phyloP scores from a whole-genome alignment of 2,888 invertebrate species.

The Nudaria mundana region DNA sequence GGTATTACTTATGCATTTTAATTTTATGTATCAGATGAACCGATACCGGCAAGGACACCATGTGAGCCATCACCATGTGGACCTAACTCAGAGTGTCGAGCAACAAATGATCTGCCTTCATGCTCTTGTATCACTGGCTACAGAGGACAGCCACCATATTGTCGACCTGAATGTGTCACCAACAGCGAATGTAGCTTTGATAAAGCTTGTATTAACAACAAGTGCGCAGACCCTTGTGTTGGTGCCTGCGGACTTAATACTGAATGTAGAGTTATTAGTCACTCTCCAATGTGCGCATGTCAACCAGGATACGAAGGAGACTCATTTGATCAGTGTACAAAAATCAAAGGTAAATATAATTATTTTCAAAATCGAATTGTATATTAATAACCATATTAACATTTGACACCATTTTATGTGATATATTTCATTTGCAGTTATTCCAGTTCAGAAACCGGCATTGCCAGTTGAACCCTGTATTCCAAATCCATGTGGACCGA shows the following conservation, averaged over 20 bases:
- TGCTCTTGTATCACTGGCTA: slow-evolving; percentile 88
- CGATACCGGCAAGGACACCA: slow-evolving; percentile 62
- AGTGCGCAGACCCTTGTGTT: slow-evolving; percentile 90
- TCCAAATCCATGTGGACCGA: slow-evolving; percentile 84
- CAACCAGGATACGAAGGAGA: slow-evolving; percentile 86
- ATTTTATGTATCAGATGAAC: slow-evolving; percentile 42
- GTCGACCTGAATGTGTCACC: slow-evolving; percentile 90
- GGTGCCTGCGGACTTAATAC: slow-evolving; percentile 90
- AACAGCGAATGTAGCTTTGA: slow-evolving; percentile 90
- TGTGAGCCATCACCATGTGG: slow-evolving; percentile 91
- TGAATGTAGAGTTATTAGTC: slow-evolving; percentile 89
- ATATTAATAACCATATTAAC: too few species aligned
- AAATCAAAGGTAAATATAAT: slow-evolving; percentile 50
- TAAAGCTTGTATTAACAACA: slow-evolving; percentile 88
- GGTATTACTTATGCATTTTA: neutral
- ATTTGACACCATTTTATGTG: too few species aligned
- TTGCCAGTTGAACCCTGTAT: slow-evolving; percentile 69
- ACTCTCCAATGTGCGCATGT: slow-evolving; percentile 92
- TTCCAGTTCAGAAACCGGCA: slow-evolving; percentile 42
- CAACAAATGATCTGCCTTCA: slow-evolving; percentile 78
- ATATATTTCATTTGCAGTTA: slow-evolving; percentile 14
- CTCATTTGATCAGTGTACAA: slow-evolving; percentile 86
- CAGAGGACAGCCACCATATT: slow-evolving; percentile 87
- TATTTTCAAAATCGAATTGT: neutral
- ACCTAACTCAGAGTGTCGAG: slow-evolving; percentile 86